A percentile compares a stretch with the other conserved stretches of the same genome.
These are phyloP conservation scores for Chironomus striatipennis DNA, from an alignment of 1,140 invertebrate species.

Conservation along the genomic window DNA sequence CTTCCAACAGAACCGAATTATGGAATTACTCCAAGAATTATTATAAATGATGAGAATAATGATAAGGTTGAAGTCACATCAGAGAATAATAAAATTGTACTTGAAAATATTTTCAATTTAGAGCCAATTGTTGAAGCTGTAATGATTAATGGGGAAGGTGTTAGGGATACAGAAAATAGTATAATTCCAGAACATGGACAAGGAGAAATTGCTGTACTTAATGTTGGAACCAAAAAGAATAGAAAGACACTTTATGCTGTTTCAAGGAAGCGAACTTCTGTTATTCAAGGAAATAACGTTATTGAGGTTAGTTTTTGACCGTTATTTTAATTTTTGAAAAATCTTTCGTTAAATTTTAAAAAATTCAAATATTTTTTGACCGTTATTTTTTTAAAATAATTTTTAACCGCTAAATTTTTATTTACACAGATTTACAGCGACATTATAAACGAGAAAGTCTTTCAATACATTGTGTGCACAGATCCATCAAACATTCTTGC, in stretches of 20 bases:
- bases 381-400: neutral
- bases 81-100: neutral
- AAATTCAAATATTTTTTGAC: neutral
- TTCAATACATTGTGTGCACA: constrained; percentile 32
- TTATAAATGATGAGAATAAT: neutral
- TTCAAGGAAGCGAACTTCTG: neutral
- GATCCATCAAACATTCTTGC: constrained; percentile 30
- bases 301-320: constrained; percentile 2
- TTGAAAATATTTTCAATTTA: neutral
- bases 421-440: constrained; percentile 26
- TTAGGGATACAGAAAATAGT: constrained; percentile 11
- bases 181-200: neutral
- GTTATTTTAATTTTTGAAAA: too few species aligned
- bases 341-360: neutral
- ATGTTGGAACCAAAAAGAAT: constrained; percentile 18
- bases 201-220: constrained; percentile 27
- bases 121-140: neutral
- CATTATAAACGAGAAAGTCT: constrained; percentile 30
- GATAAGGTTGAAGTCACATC: neutral
- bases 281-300: constrained; percentile 17
- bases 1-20: neutral
- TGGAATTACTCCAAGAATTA: neutral
- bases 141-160: neutral
- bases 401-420: neutral
- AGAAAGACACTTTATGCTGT: constrained; percentile 26